phyloP scores from a whole-genome alignment of 2,113 vertebrate genomes.

The Rhinichthys klamathensis region DNA sequence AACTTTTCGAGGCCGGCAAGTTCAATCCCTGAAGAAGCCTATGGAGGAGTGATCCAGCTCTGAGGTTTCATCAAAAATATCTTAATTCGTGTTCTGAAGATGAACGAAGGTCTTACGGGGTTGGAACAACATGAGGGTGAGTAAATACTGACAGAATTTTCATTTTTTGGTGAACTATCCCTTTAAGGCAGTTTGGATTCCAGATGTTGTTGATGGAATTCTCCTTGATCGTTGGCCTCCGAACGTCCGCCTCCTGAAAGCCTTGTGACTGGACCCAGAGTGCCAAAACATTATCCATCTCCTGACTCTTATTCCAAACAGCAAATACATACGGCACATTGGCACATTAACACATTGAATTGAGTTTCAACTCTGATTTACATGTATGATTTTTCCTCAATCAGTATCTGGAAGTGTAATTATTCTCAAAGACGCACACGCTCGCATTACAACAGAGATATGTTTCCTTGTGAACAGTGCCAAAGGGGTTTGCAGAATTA shows the following conservation, averaged over 20 bases:
- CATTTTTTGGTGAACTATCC: no score
- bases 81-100: no score
- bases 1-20: no score
- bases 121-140: no score
- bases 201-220: conserved; percentile 80
- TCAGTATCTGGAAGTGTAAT: conserved; percentile 48
- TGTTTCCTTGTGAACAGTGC: conserved; percentile 66
- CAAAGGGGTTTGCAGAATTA: conserved; percentile 64
- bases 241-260: conserved; percentile 62
- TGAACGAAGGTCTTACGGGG: no score
- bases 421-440: conserved; percentile 7
- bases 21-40: no score
- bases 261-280: conserved; percentile 67
- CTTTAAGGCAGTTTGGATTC: conserved; percentile 75
- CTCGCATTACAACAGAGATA: conserved; percentile 58
- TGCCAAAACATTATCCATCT: conserved; percentile 38
- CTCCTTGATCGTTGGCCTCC: conserved; percentile 72
- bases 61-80: no score
- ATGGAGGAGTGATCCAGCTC: no score
- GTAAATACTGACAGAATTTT: no score
- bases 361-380: background rate
- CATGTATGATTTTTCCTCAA: background rate
- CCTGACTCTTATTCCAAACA: background rate
- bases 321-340: background rate
- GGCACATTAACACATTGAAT: no score